phyloP scores from a whole-genome alignment of 2,113 vertebrate species.

The Sprattus sprattus region DNA sequence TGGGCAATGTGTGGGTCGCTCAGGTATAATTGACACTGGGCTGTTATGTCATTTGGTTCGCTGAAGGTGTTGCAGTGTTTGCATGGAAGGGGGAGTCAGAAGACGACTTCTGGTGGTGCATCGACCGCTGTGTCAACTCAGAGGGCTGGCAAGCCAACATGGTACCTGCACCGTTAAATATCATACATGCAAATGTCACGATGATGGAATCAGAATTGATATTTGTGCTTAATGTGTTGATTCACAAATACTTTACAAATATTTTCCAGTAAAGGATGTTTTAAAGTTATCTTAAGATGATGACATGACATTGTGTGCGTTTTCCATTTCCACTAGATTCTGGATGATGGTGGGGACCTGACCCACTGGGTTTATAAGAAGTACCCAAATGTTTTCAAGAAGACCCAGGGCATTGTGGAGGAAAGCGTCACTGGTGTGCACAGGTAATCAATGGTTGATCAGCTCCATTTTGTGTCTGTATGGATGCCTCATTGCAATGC shows the following conservation, averaged over 20 bases:
- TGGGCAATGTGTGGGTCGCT: background rate
- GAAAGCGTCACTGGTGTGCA: constrained; percentile 98
- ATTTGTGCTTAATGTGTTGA: background rate
- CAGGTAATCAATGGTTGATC: constrained; percentile 70
- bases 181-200: constrained; percentile 10
- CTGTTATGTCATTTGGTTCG: constrained; percentile 28
- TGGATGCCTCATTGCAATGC: background rate
- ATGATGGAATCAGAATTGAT: background rate
- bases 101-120: constrained; percentile 99
- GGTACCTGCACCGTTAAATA: constrained; percentile 68
- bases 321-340: constrained; percentile 72
- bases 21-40: background rate
- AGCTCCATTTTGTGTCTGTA: background rate
- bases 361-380: constrained; percentile 99
- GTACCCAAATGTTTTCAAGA: constrained; percentile 95
- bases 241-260: background rate
- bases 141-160: constrained; percentile 97
- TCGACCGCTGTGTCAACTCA: constrained; percentile 91
- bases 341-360: constrained; percentile 96
- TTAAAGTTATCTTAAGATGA: too few relatives aligned
- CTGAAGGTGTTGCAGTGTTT: constrained; percentile 90
- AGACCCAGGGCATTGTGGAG: constrained; percentile 94
- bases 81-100: constrained; percentile 98
- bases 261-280: too few relatives aligned
- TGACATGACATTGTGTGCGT: background rate